These are phyloP conservation scores for Lasaia peninsularis DNA, from an alignment of 1,140 invertebrate genomes.

Conservation along the genomic window DNA sequence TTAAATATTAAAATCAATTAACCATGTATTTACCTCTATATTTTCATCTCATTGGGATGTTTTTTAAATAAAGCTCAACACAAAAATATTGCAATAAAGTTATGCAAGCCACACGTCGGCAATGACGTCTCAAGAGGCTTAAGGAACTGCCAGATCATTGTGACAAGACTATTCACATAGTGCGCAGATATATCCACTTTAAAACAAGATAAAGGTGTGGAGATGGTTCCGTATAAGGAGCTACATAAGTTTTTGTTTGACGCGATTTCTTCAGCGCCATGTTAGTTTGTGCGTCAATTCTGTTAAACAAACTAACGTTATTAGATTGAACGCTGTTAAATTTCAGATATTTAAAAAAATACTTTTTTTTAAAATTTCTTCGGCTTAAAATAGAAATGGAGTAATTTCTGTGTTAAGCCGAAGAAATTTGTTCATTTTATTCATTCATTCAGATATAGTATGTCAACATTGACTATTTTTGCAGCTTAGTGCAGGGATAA, in stretches of 20 bases:
- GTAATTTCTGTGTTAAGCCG: too few relatives aligned
- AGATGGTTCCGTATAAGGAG: conserved; percentile 21
- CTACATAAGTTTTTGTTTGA: conserved; percentile 37
- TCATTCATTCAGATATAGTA: too few relatives aligned
- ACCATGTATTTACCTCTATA: too few relatives aligned
- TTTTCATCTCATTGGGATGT: too few relatives aligned
- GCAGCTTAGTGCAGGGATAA: too few relatives aligned
- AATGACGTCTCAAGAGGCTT: conserved; percentile 1
- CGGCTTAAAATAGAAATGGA: too few relatives aligned
- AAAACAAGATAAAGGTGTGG: neutral
- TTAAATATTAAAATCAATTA: too few relatives aligned
- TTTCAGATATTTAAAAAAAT: too few relatives aligned
- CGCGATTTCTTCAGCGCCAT: conserved; percentile 37
- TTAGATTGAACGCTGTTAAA: too few relatives aligned
- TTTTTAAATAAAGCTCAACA: neutral
- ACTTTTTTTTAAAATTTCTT: too few relatives aligned
- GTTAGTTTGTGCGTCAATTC: conserved; percentile 17
- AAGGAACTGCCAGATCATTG: neutral
- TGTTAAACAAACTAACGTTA: neutral
- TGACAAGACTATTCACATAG: conserved; percentile 15
- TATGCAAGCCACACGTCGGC: neutral
- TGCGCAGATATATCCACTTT: conserved; percentile 11
- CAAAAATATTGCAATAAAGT: conserved; percentile 6
- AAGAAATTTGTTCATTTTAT: too few relatives aligned
- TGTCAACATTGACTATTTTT: too few relatives aligned